Percentiles rank a stretch among this genome's conserved stretches.
Evolutionary conservation across 2,888 invertebrate genomes (phyloP).

Genomic region (Pristionchus japonicus): DNA sequence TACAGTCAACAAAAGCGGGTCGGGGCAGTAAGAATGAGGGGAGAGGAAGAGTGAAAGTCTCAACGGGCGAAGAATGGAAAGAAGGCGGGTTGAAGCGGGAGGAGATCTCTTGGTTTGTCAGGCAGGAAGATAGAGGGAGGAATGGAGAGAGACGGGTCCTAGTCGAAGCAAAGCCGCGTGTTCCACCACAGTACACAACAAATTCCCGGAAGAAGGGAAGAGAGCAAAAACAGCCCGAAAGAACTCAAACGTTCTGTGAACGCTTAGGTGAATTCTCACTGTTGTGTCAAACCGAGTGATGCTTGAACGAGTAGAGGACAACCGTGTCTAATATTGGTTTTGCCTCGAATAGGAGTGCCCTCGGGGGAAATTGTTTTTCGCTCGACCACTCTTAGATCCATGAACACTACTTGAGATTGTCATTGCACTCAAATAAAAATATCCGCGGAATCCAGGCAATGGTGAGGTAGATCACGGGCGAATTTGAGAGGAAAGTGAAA

Average conservation of each 20-base stretch:
- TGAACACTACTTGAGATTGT: too few relatives aligned
- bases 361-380: too few relatives aligned
- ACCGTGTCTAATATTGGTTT: background rate
- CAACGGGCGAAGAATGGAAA: background rate
- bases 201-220: conserved; percentile 4
- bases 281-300: background rate
- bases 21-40: conserved; percentile 1
- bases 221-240: background rate
- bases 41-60: conserved; percentile 29
- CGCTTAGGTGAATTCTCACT: background rate
- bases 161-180: background rate
- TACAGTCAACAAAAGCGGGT: conserved; percentile 23
- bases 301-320: background rate
- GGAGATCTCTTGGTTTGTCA: too few relatives aligned
- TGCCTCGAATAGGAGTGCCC: too few relatives aligned
- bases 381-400: too few relatives aligned
- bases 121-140: too few relatives aligned
- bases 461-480: background rate
- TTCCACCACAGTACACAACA: conserved; percentile 25
- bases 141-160: background rate
- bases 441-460: background rate
- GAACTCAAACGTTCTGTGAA: background rate
- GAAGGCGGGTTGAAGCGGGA: background rate
- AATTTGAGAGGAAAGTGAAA: background rate
- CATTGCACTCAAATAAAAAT: background rate